Evolutionary conservation across 2,113 vertebrate species (phyloP), one percentile per base, ranked within the genome.

Genomic region (Sclerurus mexicanus): DNA sequence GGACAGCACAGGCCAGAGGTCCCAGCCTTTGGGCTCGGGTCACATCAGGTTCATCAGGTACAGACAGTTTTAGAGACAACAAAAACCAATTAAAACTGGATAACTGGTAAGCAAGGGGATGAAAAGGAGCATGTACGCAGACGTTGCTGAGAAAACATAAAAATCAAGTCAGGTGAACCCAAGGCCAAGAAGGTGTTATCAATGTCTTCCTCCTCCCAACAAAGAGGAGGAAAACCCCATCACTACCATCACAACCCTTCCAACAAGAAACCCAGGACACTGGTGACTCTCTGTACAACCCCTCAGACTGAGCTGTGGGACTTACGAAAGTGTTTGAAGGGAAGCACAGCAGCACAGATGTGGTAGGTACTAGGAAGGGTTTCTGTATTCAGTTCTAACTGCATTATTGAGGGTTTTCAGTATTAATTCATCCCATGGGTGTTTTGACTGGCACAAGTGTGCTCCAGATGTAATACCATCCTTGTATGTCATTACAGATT

Each of bases 41-140:
- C 62, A 44, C 7, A 53, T 75, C 3, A 1, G 0, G 0, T 33
- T 63, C 4, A 6, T 8, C 0, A 23, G 47, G 47, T 47, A 23
- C 22, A 47, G 47, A 47, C 22, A 47, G 22, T 47, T 77, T 18
- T 28, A 56, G 33, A 44, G 16, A n/a, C 6, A 59, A 16, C 10
- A 77, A 39, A 53, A 18, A 7, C 55, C 14, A 9, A 47, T 42
- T 31, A 72, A 67, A 75, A 31, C 3, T 47, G 47, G 21, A 23
- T 33, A 69, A 56, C 10, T 46, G 11, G 7, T 13, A 76, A 31
- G 3, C 4, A 63, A 4, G 14, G 35, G 1, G 1, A 13, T 18
- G 6, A 19, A 37, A 74, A 37, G 6, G 28, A 55, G 12, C 17
- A 11, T 3, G 7, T 72, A 24, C 18, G n/a, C 5, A 83, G n/a